phyloP scores from a whole-genome alignment of 1,140 invertebrate genomes.

The Diorhabda sublineata region DNA sequence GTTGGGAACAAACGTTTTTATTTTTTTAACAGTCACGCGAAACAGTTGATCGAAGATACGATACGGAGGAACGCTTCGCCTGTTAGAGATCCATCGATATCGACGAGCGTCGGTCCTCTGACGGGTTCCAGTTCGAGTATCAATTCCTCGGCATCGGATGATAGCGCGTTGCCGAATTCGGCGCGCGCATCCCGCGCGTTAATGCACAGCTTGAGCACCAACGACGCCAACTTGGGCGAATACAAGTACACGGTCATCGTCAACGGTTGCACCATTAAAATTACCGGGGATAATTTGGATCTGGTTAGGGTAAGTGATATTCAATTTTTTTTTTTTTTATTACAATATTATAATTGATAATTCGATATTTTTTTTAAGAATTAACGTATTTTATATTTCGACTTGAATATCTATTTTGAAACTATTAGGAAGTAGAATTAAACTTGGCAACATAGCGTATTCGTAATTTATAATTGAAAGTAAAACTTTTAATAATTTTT shows the following conservation, averaged over 20 bases:
- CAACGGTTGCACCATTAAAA: slow-evolving; percentile 74
- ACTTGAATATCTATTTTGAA: too few relatives aligned
- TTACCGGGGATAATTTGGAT: slow-evolving; percentile 77
- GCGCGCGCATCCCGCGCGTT: slow-evolving; percentile 54
- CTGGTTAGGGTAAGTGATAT: slow-evolving; percentile 68
- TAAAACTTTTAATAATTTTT: too few relatives aligned
- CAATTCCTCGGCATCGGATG: slow-evolving; percentile 72
- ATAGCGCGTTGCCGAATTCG: slow-evolving; percentile 50
- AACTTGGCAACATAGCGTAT: too few relatives aligned
- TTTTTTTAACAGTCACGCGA: slow-evolving; percentile 68
- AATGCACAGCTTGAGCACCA: slow-evolving; percentile 75
- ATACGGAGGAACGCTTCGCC: slow-evolving; percentile 89
- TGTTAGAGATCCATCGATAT: slow-evolving; percentile 57
- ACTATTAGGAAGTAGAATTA: too few relatives aligned
- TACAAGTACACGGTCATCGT: slow-evolving; percentile 82
- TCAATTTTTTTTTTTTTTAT: too few relatives aligned
- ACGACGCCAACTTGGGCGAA: slow-evolving; percentile 77
- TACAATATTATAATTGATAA: too few relatives aligned
- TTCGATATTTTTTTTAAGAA: too few relatives aligned
- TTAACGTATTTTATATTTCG: too few relatives aligned
- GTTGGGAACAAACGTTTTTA: neutral
- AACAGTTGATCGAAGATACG: slow-evolving; percentile 86
- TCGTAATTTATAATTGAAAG: too few relatives aligned
- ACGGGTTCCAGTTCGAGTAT: slow-evolving; percentile 62
- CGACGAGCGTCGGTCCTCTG: slow-evolving; percentile 53